Conservation (phyloP, 2,888 invertebrate species). For the Sisyra nigra region DNA sequence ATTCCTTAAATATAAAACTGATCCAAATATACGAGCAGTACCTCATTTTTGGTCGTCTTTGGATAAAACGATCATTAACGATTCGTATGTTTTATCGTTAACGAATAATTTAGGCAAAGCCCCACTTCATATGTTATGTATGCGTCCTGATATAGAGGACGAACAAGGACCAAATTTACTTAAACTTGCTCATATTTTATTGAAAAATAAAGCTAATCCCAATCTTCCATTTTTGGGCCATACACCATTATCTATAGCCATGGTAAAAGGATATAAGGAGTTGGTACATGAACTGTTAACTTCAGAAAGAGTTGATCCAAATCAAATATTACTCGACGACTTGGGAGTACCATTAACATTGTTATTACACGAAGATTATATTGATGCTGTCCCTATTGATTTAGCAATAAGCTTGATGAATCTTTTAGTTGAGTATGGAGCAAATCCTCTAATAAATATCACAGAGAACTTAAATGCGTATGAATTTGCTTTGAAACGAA, state of each 20-base stretch:
- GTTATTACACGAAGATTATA: constrained; percentile 19
- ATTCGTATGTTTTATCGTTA: too few relatives aligned
- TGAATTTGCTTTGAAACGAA: constrained; percentile 16
- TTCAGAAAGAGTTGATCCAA: constrained; percentile 17
- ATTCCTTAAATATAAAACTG: not conserved
- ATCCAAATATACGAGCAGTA: constrained; percentile 1
- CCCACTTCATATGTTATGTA: constrained; percentile 22
- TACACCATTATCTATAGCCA: constrained; percentile 22
- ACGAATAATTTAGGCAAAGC: constrained; percentile 20
- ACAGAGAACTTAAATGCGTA: constrained; percentile 18
- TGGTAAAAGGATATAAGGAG: constrained; percentile 20
- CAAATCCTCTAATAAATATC: constrained; percentile 20
- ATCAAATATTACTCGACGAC: constrained; percentile 17
- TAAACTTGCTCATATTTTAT: constrained; percentile 15
- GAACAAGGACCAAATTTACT: constrained; percentile 16
- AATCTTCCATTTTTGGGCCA: constrained; percentile 22
- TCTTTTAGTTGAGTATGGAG: constrained; percentile 15
- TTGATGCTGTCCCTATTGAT: constrained; percentile 15
- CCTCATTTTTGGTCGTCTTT: not conserved
- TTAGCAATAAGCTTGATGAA: constrained; percentile 17
- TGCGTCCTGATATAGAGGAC: constrained; percentile 20
- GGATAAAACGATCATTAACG: too few relatives aligned
- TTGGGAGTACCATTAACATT: constrained; percentile 24
- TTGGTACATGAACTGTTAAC: constrained; percentile 18
- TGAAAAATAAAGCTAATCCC: constrained; percentile 13